Evolutionary conservation across 2,888 invertebrate genomes (phyloP).

Genomic region (Strigamia transsilvanica): DNA sequence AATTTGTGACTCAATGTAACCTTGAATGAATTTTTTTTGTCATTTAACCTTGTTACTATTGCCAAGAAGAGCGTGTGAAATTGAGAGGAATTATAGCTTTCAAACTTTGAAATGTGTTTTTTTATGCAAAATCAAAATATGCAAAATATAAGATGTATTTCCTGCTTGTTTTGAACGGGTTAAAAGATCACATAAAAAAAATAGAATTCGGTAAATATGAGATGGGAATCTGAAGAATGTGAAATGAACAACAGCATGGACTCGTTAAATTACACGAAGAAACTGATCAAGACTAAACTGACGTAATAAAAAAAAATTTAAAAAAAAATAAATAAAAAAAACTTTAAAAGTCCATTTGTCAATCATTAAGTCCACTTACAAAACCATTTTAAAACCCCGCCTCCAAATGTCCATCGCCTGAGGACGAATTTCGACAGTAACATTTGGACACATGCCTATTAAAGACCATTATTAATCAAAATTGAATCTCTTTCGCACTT

Average conservation of each 20-base stretch:
- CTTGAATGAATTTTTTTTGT: conserved; percentile 2
- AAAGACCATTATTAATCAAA: not conserved
- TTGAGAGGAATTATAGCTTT: conserved; percentile 9
- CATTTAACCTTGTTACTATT: not conserved
- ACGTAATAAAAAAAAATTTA: not conserved
- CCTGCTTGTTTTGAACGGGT: not conserved
- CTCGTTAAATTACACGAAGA: not conserved
- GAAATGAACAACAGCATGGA: not conserved
- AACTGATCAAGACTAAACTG: not conserved
- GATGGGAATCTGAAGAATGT: conserved; percentile 1
- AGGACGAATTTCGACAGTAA: not conserved
- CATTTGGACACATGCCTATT: not conserved
- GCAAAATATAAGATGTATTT: not conserved
- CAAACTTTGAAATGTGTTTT: not conserved
- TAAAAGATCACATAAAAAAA: not conserved
- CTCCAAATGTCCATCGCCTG: not conserved
- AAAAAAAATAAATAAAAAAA: not conserved
- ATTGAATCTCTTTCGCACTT: not conserved
- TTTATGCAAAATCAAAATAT: not conserved
- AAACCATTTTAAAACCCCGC: conserved; percentile 4
- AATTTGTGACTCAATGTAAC: not conserved
- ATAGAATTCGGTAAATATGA: not conserved
- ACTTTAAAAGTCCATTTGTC: not conserved
- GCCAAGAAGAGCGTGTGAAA: conserved; percentile 10
- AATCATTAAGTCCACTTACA: not conserved